Base-by-base conservation (phyloP, 2,113 vertebrate genomes). In the Pungitius pungitius region DNA sequence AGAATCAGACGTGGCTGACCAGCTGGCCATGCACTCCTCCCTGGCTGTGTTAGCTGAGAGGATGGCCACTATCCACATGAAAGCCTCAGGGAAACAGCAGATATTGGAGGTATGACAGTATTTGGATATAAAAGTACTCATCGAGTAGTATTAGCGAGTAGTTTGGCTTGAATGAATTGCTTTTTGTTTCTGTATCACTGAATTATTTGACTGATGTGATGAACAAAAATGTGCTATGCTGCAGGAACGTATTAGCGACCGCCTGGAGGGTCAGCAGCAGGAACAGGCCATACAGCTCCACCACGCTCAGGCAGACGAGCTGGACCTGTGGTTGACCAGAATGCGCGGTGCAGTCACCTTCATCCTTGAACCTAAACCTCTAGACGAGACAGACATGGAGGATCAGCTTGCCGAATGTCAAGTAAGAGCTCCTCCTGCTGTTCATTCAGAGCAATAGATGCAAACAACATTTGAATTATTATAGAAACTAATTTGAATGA, bases 61-160 rank as follows among this genome's bases (percentile, higher is more conserved):
- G 17, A 98, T 99, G 96, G 95, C 97, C 84, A 99, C 97, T 49
- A 99, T 99, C 90, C 94, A 92, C 80, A 98, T 98, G 96, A 98
- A 98, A 78, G 97, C 97, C 0, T 93, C 95, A 0, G 96, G 97
- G 59, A 98, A 96, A 76, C 89, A 94, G 6, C 98, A 98, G 68
- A 91, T 97, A 0, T 73, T 98, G 75, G 97, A 99, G 97, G 98
- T 99, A 91, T 14, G 14, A 3, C 0, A 39, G 2, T 18, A 43
- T 22, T 60, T 8, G 62, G 11, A 42, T 42, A 9, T 1, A 18
- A 6, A 1, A 8, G 33, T 12, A 20, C 22, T 1, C 4, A 15
- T 27, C 13, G 8, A 24, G n/a, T 6, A 22, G 6, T 68, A 42
- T 8, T 9, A 55, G n/a, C 3, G 6, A 35, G 37, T 30, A 30